Base-by-base conservation (phyloP, 1,140 invertebrate genomes). In the Linepithema humile region DNA sequence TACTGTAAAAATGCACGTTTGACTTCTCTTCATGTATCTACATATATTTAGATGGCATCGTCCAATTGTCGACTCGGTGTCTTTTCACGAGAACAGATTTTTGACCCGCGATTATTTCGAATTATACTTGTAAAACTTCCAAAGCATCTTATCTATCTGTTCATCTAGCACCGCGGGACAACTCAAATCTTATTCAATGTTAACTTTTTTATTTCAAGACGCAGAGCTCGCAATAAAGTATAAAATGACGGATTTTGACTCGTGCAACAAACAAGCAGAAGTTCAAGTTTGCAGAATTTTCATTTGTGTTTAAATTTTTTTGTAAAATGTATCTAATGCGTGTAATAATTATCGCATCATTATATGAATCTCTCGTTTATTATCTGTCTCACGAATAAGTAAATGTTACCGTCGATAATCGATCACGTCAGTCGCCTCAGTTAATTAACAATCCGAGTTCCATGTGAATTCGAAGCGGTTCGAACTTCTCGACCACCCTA, bases 1-100 rank as follows among this genome's bases (percentile, higher is more conserved):
- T 10, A 69, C 40, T 80, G 35, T 80, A 43, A 80, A 69, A 70
- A 43, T 70, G 32, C 38, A 69, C 12, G 65, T n/a, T 40, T 43
- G 75, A 55, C 20, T 9, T 23, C 48, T 32, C 32, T 69, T 23
- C 17, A 55, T 55, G 12, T 29, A 67, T 77, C 5, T 78, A 53
- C 17, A 78, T 78, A 78, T 57, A 55, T 80, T 70, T 48, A 70
- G 43, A 77, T 67, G 9, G 20, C 64, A 75, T 60, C 12, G n/a
- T 6, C 10, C 26, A 12, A 9, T 60, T 60, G 6, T 62, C 26
- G 15, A 32, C 17, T 59, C 35, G 9, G 53, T 17, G 6, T 29
- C 29, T 62, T 75, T 75, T 62, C 50, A 75, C 26, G 32, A 2
- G 6, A 57, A 29, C 9, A 72, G 38, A 82, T 17, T 60, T 23